phyloP scores from a whole-genome alignment of 1,140 invertebrate species.

The Anoplophora glabripennis region DNA sequence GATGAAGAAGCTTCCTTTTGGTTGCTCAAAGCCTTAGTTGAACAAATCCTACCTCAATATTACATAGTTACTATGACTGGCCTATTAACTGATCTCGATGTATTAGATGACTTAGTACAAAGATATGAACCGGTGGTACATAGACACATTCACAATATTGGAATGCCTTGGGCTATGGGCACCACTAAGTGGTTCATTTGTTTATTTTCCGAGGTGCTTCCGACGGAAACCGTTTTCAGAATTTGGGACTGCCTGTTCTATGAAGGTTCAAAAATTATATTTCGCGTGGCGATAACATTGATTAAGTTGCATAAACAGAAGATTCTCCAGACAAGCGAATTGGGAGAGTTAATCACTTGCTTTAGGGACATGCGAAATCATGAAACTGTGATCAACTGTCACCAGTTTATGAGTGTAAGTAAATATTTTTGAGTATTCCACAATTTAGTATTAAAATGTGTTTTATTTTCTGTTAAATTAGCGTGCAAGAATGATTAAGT shows the following conservation, averaged over 20 bases:
- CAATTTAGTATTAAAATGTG: no score
- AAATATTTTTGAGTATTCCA: no score
- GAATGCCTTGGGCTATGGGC: constrained; percentile 81
- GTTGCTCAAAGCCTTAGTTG: constrained; percentile 83
- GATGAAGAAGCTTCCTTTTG: constrained; percentile 89
- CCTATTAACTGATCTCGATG: constrained; percentile 81
- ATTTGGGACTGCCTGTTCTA: constrained; percentile 95
- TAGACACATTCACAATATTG: constrained; percentile 70
- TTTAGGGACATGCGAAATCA: constrained; percentile 76
- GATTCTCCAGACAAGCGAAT: constrained; percentile 72
- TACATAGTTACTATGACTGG: constrained; percentile 87
- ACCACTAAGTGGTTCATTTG: constrained; percentile 95
- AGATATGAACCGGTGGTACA: constrained; percentile 76
- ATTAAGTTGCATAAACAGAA: constrained; percentile 69
- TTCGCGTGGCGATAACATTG: constrained; percentile 81
- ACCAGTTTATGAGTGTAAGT: constrained; percentile 79
- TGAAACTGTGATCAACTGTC: constrained; percentile 71
- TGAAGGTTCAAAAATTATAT: constrained; percentile 80
- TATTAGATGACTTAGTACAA: constrained; percentile 80
- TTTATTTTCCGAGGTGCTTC: constrained; percentile 86
- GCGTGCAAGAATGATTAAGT: no score
- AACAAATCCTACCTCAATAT: constrained; percentile 78
- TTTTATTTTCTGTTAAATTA: no score
- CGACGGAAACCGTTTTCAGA: constrained; percentile 85
- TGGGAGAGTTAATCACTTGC: constrained; percentile 69